These are phyloP conservation scores for Tupaia chinensis DNA, from an alignment of 2,113 vertebrate species.

Conservation along the genomic window DNA sequence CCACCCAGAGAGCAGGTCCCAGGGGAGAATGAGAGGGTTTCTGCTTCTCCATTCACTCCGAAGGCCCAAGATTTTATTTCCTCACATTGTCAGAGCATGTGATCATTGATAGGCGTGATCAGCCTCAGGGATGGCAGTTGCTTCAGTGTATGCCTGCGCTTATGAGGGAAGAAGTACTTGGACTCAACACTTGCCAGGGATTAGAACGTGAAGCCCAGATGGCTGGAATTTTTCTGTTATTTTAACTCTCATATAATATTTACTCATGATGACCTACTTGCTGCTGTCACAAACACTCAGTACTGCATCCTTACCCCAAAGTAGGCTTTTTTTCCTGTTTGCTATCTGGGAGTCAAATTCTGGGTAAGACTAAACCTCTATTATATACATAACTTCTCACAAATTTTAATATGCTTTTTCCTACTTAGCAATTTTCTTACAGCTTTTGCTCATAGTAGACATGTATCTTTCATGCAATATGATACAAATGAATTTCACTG, in stretches of 20 bases:
- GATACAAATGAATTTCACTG: background rate
- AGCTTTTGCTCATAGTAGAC: background rate
- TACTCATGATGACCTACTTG: background rate
- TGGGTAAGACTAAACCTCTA: background rate
- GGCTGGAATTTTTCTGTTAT: background rate
- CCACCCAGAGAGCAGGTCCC: rapidly evolving
- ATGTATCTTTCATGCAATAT: background rate
- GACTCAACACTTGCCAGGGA: background rate
- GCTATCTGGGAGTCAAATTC: background rate
- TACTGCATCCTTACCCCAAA: background rate
- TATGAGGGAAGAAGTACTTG: background rate
- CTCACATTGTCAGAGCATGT: background rate
- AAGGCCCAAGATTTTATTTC: background rate
- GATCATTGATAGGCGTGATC: background rate
- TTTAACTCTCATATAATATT: background rate
- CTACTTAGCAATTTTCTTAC: background rate
- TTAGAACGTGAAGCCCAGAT: background rate
- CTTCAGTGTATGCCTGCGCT: background rate
- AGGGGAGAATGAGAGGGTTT: background rate
- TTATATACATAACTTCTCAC: background rate
- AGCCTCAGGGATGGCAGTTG: background rate
- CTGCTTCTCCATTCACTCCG: background rate
- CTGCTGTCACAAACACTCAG: background rate
- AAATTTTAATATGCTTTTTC: background rate
- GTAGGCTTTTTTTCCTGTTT: background rate